phyloP scores from a whole-genome alignment of 2,888 invertebrate species.

The Aricia artaxerxes region DNA sequence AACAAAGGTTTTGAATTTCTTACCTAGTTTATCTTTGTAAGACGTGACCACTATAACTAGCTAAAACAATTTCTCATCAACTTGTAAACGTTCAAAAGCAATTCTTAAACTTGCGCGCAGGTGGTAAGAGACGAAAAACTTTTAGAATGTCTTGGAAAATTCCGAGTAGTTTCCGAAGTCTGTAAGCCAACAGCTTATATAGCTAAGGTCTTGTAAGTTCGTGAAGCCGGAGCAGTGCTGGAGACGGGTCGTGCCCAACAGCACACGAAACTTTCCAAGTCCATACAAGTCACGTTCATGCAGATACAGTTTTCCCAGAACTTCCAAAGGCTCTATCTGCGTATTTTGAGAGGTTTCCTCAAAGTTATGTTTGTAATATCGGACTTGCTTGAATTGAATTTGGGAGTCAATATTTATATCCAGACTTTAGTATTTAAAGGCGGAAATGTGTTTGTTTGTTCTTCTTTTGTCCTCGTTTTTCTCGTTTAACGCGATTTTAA shows the following conservation, averaged over 20 bases:
- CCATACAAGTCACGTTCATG: conserved; percentile 10
- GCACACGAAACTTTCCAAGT: neutral
- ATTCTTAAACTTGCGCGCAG: neutral
- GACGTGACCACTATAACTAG: no score
- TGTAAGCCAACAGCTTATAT: conserved; percentile 17
- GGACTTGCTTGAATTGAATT: neutral
- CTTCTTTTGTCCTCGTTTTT: no score
- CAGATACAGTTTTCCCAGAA: neutral
- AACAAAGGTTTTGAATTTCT: no score
- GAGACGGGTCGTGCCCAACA: conserved; percentile 5
- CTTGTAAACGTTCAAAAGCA: neutral
- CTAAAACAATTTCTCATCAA: neutral
- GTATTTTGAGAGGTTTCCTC: conserved; percentile 10
- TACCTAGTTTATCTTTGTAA: no score
- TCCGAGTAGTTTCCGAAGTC: neutral
- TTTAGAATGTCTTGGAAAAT: conserved; percentile 1
- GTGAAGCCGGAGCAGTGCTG: neutral
- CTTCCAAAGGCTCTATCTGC: neutral
- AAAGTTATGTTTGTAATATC: neutral
- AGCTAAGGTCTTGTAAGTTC: conserved; percentile 12
- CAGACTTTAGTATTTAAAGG: no score
- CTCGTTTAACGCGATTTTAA: no score
- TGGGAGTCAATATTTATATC: neutral
- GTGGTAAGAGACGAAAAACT: neutral
- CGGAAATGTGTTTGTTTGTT: no score